Evolutionary conservation across 1,140 invertebrate species (phyloP).

Genomic region (Papilio glaucus): DNA sequence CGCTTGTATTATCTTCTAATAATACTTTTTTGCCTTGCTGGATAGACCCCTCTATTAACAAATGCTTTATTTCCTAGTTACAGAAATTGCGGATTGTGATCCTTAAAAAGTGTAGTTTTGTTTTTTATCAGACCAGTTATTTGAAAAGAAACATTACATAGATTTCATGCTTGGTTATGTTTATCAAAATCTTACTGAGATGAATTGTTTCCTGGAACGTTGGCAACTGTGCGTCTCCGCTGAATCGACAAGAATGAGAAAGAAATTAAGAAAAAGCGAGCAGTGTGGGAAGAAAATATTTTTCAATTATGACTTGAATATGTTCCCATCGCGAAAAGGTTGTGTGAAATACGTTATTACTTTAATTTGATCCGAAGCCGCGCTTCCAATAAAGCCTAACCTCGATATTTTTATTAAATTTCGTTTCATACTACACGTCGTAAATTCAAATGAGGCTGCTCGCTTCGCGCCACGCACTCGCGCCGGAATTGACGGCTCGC

Average conservation of each 20-base stretch:
- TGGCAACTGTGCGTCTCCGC: background rate
- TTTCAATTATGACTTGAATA: background rate
- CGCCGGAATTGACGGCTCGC: constrained; percentile 18
- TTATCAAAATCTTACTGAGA: background rate
- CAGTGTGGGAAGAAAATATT: background rate
- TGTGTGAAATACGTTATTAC: constrained; percentile 23
- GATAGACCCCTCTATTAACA: too few relatives aligned
- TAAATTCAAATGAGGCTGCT: constrained; percentile 30
- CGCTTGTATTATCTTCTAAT: too few relatives aligned
- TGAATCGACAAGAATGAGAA: constrained; percentile 8
- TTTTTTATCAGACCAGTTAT: background rate
- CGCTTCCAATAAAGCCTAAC: constrained; percentile 22
- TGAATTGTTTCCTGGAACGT: constrained; percentile 21
- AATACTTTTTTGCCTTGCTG: too few relatives aligned
- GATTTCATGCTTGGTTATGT: background rate
- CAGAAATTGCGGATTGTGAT: too few relatives aligned
- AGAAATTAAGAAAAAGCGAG: constrained; percentile 10
- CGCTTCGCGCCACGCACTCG: constrained; percentile 24
- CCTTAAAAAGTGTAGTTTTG: background rate
- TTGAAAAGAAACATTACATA: background rate
- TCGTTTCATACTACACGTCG: background rate
- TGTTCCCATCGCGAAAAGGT: constrained; percentile 17
- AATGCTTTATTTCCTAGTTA: too few relatives aligned
- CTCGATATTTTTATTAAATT: constrained; percentile 38
- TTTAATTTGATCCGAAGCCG: constrained; percentile 21